Conservation (phyloP, 2,113 vertebrate genomes). For the Psammodynastes pulverulentus region DNA sequence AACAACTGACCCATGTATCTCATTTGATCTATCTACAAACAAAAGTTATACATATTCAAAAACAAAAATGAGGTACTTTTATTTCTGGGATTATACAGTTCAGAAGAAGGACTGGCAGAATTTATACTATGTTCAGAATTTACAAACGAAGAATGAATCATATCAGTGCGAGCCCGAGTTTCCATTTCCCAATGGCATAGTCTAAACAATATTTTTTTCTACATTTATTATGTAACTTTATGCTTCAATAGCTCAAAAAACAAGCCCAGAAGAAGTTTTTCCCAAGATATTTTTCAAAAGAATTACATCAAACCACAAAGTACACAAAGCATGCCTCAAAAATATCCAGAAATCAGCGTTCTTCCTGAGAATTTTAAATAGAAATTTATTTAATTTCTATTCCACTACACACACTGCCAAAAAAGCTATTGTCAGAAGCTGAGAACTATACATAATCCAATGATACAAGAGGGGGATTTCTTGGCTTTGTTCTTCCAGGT, state of each 20-base stretch:
- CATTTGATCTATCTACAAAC: not conserved
- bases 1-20: not conserved
- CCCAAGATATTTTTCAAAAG: not conserved
- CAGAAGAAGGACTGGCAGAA: not conserved
- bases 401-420: not conserved
- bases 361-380: no score
- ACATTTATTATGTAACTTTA: not conserved
- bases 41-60: not conserved
- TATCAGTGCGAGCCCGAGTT: not conserved
- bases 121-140: not conserved
- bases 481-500: not conserved
- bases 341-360: no score
- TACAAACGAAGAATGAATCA: not conserved
- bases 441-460: not conserved
- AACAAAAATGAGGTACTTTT: not conserved
- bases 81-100: not conserved
- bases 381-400: not conserved
- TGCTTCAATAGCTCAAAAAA: not conserved
- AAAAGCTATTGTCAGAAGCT: not conserved
- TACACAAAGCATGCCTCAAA: not conserved
- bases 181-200: not conserved
- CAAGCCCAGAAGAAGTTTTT: not conserved
- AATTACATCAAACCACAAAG: not conserved
- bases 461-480: not conserved
- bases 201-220: not conserved